These are phyloP conservation scores for Sialia sialis DNA, from an alignment of 2,113 vertebrate genomes.

Conservation along the genomic window DNA sequence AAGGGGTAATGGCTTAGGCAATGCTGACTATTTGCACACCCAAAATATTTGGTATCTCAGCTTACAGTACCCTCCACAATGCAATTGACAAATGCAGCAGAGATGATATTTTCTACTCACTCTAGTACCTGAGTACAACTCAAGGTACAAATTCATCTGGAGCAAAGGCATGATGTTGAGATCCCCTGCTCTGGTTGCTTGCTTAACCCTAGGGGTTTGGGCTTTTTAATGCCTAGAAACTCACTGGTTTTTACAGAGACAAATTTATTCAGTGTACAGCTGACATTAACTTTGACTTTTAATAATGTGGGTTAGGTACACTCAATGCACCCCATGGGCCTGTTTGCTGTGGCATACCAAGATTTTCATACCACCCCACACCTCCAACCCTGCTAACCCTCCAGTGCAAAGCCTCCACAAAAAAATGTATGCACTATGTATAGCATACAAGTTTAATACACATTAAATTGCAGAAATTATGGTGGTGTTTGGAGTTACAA, in stretches of 20 bases:
- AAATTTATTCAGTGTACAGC: background rate
- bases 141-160: background rate
- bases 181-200: background rate
- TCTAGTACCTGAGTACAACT: background rate
- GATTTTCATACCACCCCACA: background rate
- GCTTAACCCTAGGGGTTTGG: background rate
- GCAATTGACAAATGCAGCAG: background rate
- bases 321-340: accelerated
- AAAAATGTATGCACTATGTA: background rate
- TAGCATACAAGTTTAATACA: background rate
- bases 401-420: background rate
- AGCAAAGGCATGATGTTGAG: background rate
- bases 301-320: background rate
- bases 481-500: background rate
- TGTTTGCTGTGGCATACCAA: background rate
- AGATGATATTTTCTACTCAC: background rate
- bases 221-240: background rate
- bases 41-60: background rate
- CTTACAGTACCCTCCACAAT: background rate
- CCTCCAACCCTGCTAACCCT: background rate
- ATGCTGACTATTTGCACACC: background rate
- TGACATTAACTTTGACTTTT: background rate
- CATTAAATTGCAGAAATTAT: background rate
- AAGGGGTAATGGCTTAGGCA: background rate
- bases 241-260: background rate